Base-by-base conservation (phyloP, 2,113 vertebrate genomes). In the Halcyon senegalensis region DNA sequence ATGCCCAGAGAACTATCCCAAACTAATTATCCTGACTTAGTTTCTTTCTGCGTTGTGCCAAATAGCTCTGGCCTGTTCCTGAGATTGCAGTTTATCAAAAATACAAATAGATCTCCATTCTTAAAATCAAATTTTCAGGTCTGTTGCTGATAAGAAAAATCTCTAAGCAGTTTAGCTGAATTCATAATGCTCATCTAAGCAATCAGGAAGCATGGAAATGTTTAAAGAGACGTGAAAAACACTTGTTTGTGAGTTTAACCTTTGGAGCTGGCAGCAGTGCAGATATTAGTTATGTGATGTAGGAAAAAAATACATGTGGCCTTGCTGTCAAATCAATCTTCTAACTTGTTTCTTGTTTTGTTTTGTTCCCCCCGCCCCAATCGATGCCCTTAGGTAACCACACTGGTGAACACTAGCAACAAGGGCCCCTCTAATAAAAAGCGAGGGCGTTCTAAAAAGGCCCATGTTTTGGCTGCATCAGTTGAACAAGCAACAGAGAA, bases 351-450 rank as follows among this genome's bases (percentile, higher is more conserved):
- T 74, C 28, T 25, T 16, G 31, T 17, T 33, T 8, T 84, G 3
- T n/a, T 74, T 76, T 70, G 39, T 24, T 8, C 16, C 69, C n/a
- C 35, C 43, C 16, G 43, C 43, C 16, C 80, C 25, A 13, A 31
- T 50, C 11, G 83, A 0, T 58, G 27, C 66, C 66, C 97, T 72
- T 91, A 99, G 99, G 99, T 99, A 68, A 99, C 99, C 53, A 99
- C 99, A 12, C 95, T 99, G 97, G 99, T 99, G 41, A 99, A 99
- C 97, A 99, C 99, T 41, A 99, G 99, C 97, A 99, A 99, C 96
- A 99, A 99, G 96, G 99, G 99, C 2, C 99, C 99, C 16, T 99
- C 99, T 62, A 99, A 99, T 97, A 99, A 99, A 94, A 99, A 99
- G 94, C 99, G 99, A 97, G 99, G 99, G 6, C 99, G 99, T 93